phyloP scores from a whole-genome alignment of 1,140 invertebrate genomes.

The Sycobia sp. region DNA sequence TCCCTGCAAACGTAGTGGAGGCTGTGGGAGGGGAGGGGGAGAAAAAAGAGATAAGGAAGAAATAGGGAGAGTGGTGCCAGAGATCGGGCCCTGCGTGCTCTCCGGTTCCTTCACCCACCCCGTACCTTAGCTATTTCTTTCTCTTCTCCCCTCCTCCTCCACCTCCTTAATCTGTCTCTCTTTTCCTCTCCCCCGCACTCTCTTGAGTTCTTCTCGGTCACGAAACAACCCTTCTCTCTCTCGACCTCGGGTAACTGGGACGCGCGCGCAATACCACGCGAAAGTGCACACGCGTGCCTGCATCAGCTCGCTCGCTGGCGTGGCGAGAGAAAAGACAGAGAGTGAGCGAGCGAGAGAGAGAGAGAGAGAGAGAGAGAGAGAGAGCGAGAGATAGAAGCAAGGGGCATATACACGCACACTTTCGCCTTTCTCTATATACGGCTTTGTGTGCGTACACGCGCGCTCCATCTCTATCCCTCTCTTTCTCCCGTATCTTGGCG shows the following conservation, averaged over 20 bases:
- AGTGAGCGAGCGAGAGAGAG: no score
- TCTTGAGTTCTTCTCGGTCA: constrained; percentile 22
- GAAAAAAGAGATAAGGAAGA: constrained; percentile 16
- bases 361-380: no score
- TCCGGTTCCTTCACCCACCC: neutral
- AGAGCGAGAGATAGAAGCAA: no score
- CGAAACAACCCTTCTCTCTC: constrained; percentile 32
- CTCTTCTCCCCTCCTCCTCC: neutral
- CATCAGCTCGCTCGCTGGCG: no score
- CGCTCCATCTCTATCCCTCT: no score
- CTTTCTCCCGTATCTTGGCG: no score
- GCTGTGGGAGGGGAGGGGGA: neutral
- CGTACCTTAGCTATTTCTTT: no score
- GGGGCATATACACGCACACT: no score
- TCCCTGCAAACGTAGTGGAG: neutral
- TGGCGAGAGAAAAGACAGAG: no score
- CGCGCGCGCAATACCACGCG: constrained; percentile 30
- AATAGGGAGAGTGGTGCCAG: no score
- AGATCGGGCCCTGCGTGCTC: constrained; percentile 32
- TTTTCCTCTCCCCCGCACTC: neutral
- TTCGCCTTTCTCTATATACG: no score
- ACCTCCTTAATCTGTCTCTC: neutral
- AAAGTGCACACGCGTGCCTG: constrained; percentile 1
- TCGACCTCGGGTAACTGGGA: constrained; percentile 33
- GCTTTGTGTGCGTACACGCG: no score